Conservation (phyloP, 2,113 vertebrate genomes). For the Myxocyprinus asiaticus region DNA sequence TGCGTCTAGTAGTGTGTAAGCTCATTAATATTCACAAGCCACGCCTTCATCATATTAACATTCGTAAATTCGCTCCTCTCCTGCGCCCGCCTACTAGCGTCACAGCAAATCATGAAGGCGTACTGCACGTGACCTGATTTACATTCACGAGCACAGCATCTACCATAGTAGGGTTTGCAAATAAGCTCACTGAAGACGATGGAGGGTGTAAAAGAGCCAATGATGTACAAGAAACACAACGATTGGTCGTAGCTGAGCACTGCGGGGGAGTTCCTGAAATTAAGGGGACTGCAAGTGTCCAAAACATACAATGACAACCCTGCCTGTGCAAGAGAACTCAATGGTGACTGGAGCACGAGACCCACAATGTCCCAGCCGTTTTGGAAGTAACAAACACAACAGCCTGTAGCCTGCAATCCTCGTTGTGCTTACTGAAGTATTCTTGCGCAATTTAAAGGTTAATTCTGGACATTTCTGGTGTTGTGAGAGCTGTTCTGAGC, state of each 20-base stretch:
- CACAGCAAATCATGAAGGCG: neutral
- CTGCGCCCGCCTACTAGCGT: neutral
- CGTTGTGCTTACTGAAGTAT: neutral
- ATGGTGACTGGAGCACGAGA: conserved; percentile 42
- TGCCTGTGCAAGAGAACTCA: neutral
- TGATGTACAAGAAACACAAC: conserved; percentile 62
- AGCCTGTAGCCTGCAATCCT: conserved; percentile 1
- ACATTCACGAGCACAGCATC: neutral
- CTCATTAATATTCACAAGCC: neutral
- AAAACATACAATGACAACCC: conserved; percentile 54
- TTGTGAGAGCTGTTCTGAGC: neutral
- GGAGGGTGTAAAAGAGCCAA: conserved; percentile 1
- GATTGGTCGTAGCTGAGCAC: conserved; percentile 43
- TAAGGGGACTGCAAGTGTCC: conserved; percentile 64
- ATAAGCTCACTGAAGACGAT: conserved; percentile 43
- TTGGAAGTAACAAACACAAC: conserved; percentile 29
- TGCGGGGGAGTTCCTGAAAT: conserved; percentile 56
- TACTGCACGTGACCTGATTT: neutral
- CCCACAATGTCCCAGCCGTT: conserved; percentile 59
- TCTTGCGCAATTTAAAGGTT: neutral
- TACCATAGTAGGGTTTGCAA: neutral
- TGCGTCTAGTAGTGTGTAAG: neutral
- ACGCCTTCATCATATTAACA: neutral
- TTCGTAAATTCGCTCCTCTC: too few relatives aligned
- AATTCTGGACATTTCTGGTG: conserved; percentile 35